Conservation (phyloP, 1,140 invertebrate species). For the Eubasilissa regina region DNA sequence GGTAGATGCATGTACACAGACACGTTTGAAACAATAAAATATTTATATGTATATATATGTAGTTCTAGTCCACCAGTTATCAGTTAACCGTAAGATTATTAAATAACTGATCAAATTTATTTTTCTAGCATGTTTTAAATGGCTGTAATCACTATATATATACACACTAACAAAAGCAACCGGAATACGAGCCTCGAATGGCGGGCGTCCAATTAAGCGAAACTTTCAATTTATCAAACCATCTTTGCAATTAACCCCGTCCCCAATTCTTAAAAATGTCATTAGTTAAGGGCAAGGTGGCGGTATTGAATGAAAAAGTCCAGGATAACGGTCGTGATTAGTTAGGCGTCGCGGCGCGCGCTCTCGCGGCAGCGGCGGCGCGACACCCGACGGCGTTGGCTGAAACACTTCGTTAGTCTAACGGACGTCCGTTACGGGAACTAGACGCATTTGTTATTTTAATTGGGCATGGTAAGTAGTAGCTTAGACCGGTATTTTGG, state of each 20-base stretch:
- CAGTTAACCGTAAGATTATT: too few species aligned
- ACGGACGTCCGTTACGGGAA: conserved; percentile 42
- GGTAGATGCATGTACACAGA: too few species aligned
- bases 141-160: too few species aligned
- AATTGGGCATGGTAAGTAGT: conserved; percentile 38
- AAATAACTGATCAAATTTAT: too few species aligned
- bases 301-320: conserved; percentile 40
- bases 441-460: conserved; percentile 52
- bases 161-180: too few species aligned
- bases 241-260: conserved; percentile 31
- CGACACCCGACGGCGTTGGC: conserved; percentile 37
- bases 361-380: neutral
- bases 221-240: conserved; percentile 29
- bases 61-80: too few species aligned
- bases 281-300: conserved; percentile 29
- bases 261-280: conserved; percentile 27
- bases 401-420: conserved; percentile 48
- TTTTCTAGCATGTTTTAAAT: too few species aligned
- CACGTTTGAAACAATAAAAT: too few species aligned
- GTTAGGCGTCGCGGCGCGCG: conserved; percentile 34
- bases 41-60: too few species aligned
- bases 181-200: neutral
- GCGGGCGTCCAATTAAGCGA: conserved; percentile 6
- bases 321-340: conserved; percentile 40
- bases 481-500: conserved; percentile 7